phyloP scores from a whole-genome alignment of 2,888 invertebrate genomes.

The Rhaphigaster nebulosa region DNA sequence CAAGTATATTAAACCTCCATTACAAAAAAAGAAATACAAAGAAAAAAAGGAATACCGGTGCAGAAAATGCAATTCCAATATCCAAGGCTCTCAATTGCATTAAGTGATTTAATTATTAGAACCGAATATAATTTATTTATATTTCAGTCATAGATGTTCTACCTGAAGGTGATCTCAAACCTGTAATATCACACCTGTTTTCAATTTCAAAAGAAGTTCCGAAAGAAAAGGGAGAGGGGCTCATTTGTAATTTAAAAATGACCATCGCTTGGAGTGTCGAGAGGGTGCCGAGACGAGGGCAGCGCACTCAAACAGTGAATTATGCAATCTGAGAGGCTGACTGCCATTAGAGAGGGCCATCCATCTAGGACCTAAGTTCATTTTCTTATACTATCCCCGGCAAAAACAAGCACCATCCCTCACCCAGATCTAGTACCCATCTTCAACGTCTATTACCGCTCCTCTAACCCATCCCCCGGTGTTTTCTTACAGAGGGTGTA shows the following conservation, averaged over 20 bases:
- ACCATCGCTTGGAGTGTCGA: neutral
- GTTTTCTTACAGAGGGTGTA: neutral
- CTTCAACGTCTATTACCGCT: slow-evolving; percentile 2
- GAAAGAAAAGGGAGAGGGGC: neutral
- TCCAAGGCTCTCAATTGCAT: neutral
- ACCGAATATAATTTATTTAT: neutral
- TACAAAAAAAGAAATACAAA: neutral
- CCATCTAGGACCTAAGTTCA: slow-evolving; percentile 22
- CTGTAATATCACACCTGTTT: neutral
- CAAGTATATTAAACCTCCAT: too few species aligned
- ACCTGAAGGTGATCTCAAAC: neutral
- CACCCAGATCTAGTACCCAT: neutral
- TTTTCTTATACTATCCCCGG: neutral
- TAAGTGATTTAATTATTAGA: neutral
- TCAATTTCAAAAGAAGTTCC: slow-evolving; percentile 2
- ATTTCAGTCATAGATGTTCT: neutral
- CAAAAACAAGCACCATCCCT: slow-evolving; percentile 25
- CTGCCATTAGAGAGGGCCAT: neutral
- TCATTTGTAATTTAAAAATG: slow-evolving; percentile 26
- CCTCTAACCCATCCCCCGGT: neutral
- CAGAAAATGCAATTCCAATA: neutral
- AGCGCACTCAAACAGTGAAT: neutral
- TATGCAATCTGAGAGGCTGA: slow-evolving; percentile 2
- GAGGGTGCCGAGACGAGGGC: neutral
- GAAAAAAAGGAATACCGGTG: neutral